phyloP scores from a whole-genome alignment of 2,888 invertebrate species.

The Sphaerophoria taeniata region DNA sequence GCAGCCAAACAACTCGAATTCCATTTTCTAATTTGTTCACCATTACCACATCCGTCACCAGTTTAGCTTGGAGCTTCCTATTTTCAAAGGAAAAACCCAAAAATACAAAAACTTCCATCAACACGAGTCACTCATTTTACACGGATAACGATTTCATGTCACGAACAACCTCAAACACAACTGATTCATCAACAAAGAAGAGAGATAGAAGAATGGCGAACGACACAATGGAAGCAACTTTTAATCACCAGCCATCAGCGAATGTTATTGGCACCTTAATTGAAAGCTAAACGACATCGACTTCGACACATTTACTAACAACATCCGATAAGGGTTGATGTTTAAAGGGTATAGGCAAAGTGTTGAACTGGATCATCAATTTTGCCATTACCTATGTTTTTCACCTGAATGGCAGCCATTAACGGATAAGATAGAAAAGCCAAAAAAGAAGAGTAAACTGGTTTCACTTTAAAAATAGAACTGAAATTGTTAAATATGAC shows the following conservation, averaged over 20 bases:
- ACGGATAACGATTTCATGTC: conserved; percentile 36
- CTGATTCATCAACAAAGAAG: conserved; percentile 23
- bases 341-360: not conserved
- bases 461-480: conserved; percentile 14
- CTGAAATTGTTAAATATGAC: conserved; percentile 3
- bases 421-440: not conserved
- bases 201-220: conserved; percentile 8
- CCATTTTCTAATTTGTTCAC: too few species aligned
- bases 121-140: not conserved
- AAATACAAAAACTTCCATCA: conserved; percentile 3
- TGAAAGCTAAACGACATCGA: conserved; percentile 46
- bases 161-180: conserved; percentile 38
- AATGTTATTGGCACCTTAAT: conserved; percentile 54
- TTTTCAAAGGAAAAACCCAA: not conserved
- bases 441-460: conserved; percentile 1
- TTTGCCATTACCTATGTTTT: conserved; percentile 39
- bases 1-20: too few species aligned
- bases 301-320: not conserved
- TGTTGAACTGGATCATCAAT: conserved; percentile 45
- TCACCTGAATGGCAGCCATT: conserved; percentile 25
- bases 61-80: not conserved
- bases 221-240: conserved; percentile 33
- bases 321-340: not conserved
- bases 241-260: conserved; percentile 42
- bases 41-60: too few species aligned